Evolutionary conservation across 1,140 invertebrate genomes (phyloP).

Genomic region (Drosophila pandora): DNA sequence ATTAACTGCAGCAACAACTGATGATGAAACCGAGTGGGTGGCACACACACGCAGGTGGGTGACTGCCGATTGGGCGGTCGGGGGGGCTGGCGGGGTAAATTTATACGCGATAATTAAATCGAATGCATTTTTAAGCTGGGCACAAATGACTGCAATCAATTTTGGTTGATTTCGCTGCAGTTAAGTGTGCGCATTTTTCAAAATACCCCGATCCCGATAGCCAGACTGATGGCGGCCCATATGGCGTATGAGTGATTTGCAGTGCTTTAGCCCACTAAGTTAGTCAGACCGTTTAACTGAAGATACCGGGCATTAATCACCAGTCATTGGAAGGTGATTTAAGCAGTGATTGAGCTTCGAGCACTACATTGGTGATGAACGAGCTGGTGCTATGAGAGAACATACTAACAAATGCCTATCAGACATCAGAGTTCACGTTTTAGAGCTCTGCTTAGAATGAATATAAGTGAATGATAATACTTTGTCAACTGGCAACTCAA

Average conservation of each 20-base stretch:
- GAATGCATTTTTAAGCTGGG: constrained; percentile 76
- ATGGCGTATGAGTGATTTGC: constrained; percentile 55
- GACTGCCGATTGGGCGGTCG: neutral
- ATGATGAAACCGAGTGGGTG: neutral
- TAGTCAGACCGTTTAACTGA: constrained; percentile 13
- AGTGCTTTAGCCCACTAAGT: constrained; percentile 28
- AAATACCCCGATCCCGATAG: constrained; percentile 3
- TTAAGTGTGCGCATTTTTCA: constrained; percentile 61
- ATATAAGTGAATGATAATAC: too few species aligned
- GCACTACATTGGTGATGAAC: too few species aligned
- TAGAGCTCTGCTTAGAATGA: too few species aligned
- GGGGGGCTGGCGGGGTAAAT: constrained; percentile 25
- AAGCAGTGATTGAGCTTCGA: neutral
- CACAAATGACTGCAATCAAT: constrained; percentile 71
- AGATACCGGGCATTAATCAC: constrained; percentile 34
- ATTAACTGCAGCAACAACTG: constrained; percentile 55
- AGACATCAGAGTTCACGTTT: too few species aligned
- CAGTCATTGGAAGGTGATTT: neutral
- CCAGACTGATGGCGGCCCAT: constrained; percentile 11
- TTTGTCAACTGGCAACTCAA: too few species aligned
- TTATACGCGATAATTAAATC: constrained; percentile 76
- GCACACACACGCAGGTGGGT: neutral
- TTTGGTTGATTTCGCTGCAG: constrained; percentile 56
- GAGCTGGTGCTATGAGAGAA: too few species aligned
- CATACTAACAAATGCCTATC: too few species aligned